These are phyloP conservation scores for Melipona quadrifasciata DNA, from an alignment of 1,140 invertebrate genomes.

Conservation along the genomic window DNA sequence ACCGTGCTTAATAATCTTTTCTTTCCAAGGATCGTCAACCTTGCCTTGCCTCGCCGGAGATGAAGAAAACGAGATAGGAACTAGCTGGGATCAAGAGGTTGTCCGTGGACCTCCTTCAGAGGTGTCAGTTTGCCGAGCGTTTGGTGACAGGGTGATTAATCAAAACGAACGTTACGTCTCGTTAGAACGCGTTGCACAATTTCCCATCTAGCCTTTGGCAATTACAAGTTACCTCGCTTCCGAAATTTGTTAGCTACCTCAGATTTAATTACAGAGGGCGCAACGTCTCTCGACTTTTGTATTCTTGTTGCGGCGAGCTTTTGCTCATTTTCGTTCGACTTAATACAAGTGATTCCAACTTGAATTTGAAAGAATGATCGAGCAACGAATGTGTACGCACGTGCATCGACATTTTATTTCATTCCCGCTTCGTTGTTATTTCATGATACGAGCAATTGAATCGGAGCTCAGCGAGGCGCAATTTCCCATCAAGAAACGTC, in stretches of 20 bases:
- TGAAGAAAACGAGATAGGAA: constrained; percentile 28
- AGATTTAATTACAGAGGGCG: background rate
- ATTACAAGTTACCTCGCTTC: background rate
- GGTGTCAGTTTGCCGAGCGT: background rate
- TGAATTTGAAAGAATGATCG: no score
- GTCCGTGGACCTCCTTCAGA: background rate
- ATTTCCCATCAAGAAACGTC: background rate
- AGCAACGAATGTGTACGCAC: no score
- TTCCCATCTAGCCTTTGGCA: background rate
- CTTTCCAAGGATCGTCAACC: constrained; percentile 63
- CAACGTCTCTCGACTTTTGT: background rate
- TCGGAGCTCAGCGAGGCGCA: background rate
- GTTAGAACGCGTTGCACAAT: background rate
- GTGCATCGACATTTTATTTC: no score
- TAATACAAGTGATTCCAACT: no score
- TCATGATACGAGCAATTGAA: background rate
- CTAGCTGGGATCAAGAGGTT: background rate
- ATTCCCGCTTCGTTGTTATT: background rate
- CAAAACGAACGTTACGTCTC: background rate
- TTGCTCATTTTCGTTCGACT: background rate
- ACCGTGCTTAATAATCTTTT: constrained; percentile 67
- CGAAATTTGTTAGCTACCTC: background rate
- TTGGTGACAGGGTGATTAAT: constrained; percentile 1
- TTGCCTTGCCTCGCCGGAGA: constrained; percentile 35
- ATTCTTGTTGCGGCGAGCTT: background rate